These are phyloP conservation scores for Turnix velox DNA, from an alignment of 2,113 vertebrate genomes.

Conservation along the genomic window DNA sequence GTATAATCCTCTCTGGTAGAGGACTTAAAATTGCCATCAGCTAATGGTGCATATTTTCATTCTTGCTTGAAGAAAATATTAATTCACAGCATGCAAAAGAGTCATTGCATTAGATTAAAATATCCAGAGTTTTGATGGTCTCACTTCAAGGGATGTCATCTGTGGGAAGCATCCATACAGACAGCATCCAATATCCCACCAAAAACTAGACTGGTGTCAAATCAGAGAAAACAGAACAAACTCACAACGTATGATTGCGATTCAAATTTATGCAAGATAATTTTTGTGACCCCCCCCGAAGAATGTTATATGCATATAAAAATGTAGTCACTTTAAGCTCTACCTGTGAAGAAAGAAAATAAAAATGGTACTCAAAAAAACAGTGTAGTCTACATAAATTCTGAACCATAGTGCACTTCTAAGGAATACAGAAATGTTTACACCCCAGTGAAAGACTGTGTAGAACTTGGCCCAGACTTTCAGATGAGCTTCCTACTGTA, in stretches of 20 bases:
- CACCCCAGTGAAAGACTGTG: background rate
- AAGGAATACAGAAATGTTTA: background rate
- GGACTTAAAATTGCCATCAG: background rate
- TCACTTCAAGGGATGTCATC: too few relatives aligned
- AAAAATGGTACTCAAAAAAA: background rate
- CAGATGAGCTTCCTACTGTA: background rate
- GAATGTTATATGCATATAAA: fast-evolving
- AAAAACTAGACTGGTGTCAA: background rate
- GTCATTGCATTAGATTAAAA: background rate
- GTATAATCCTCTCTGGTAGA: background rate
- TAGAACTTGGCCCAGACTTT: background rate
- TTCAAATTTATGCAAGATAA: background rate
- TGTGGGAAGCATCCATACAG: background rate
- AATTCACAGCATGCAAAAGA: background rate
- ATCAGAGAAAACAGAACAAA: background rate
- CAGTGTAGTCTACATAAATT: background rate
- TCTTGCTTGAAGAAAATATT: background rate
- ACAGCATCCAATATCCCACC: background rate
- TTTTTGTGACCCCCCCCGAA: too few relatives aligned
- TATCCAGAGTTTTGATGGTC: background rate
- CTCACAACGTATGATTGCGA: background rate
- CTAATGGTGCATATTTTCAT: background rate
- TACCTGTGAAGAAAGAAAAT: background rate
- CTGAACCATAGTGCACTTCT: background rate
- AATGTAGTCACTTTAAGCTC: background rate